Percentiles rank a stretch among this genome's conserved stretches.
phyloP scores from a whole-genome alignment of 2,888 invertebrate genomes.

The Elegia similella region DNA sequence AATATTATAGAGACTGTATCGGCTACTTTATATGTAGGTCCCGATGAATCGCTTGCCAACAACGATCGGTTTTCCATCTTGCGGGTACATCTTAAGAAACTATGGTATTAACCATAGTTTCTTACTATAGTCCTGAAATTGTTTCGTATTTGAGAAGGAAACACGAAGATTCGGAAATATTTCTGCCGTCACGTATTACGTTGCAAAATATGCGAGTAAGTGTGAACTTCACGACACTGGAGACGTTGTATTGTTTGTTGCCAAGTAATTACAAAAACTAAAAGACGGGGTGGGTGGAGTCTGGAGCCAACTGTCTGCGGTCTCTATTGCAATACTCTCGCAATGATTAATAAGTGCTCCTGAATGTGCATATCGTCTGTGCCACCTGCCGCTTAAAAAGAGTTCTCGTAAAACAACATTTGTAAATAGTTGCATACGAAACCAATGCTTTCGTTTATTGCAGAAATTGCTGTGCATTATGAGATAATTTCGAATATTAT shows the following conservation, averaged over 20 bases:
- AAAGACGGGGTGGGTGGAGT: conserved; percentile 27
- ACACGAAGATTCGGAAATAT: conserved; percentile 45
- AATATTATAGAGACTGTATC: no score
- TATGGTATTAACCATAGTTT: no score
- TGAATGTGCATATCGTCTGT: not conserved
- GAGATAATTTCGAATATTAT: not conserved
- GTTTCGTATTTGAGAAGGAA: conserved; percentile 37
- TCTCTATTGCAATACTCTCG: conserved; percentile 33
- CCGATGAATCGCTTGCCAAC: no score
- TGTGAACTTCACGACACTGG: conserved; percentile 35
- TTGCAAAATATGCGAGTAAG: conserved; percentile 39
- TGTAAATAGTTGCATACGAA: no score
- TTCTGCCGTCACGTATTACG: conserved; percentile 40
- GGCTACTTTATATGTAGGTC: no score
- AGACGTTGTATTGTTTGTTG: conserved; percentile 31
- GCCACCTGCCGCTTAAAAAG: conserved; percentile 24
- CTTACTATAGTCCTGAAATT: conserved; percentile 29
- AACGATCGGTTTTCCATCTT: no score
- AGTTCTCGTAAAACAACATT: conserved; percentile 27
- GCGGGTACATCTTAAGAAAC: conserved; percentile 9
- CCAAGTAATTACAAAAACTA: conserved; percentile 29
- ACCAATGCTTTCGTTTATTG: no score
- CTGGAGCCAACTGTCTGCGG: conserved; percentile 32
- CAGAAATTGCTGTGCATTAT: conserved; percentile 12
- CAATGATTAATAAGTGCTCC: conserved; percentile 35